Base-by-base conservation (phyloP, 1,140 invertebrate species). In the Probaryconus sp. region DNA sequence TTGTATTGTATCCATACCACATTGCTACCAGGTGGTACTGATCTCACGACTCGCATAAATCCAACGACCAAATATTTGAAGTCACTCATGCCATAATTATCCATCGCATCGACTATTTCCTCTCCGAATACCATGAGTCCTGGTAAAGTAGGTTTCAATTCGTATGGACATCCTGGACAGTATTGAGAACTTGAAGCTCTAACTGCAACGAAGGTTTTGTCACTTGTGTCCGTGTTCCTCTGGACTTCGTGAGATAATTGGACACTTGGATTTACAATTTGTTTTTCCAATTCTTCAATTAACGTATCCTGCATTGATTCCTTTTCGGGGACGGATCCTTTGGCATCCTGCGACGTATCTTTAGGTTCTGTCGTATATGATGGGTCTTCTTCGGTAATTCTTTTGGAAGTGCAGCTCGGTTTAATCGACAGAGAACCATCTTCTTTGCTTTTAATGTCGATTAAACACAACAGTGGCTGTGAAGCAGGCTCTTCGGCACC, bases 151-250 rank as follows among this genome's bases (percentile, higher is more conserved):
- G 85, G 81, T 69, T 87, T 87, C 3, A 88, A 17, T 7, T 87
- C 84, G 24, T 80, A 86, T 1, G 86, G 87, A 68, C 87, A 88
- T 18, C 85, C 83, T 3, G 85, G 81, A 68, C 85, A 88, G 45
- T 86, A 87, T 2, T 77, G 76, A 0, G 76, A 60, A 17, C 53
- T 73, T 1, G 73, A 58, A 5, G 83, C 78, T 38, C 77, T 79
- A 7, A 85, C 79, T 2, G 86, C 84, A 3, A 87, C 81, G 10
- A 87, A 86, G 0, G 81, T 80, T 24, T 75, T 79, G 31, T 85
- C 79, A 13, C 79, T 81, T 5, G 82, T 77, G 21, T 85, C 81
- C 0, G 71, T 47, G 1, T 67, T 61, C 3, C 71, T 73, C 21
- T 85, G 77, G 17, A 86, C 73, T 14, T 85, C 85, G 48, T 84